A percentile compares a stretch with the other conserved stretches of the same genome.
Conservation (phyloP, 2,113 vertebrate species). For the Neotragus pygmaeus region DNA sequence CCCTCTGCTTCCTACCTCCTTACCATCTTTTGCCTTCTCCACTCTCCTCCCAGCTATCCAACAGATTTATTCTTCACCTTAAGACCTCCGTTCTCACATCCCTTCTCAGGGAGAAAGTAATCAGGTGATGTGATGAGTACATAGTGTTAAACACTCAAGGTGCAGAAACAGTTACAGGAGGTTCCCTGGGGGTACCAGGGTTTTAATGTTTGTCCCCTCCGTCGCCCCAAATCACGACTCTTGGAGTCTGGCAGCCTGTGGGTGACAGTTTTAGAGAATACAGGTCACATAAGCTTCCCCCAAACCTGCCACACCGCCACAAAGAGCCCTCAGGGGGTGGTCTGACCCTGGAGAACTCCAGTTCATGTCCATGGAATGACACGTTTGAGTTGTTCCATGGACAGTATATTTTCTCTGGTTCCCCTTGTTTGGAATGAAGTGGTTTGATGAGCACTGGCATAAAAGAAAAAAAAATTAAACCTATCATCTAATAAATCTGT, state of each 20-base stretch:
- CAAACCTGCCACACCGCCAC: too few relatives aligned
- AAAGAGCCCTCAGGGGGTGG: not conserved
- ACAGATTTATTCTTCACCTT: too few relatives aligned
- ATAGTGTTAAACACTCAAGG: not conserved
- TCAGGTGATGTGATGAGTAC: not conserved
- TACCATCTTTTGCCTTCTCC: rapidly evolving
- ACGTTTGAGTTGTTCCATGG: too few relatives aligned
- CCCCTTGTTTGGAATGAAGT: not conserved
- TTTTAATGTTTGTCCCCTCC: not conserved
- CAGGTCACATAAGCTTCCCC: rapidly evolving
- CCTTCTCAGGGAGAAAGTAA: not conserved
- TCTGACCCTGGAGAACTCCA: not conserved
- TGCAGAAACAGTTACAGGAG: not conserved
- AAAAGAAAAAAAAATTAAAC: not conserved
- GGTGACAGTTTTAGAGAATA: not conserved
- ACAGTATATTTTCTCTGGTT: not conserved
- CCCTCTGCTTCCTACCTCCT: too few relatives aligned
- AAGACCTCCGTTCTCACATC: not conserved
- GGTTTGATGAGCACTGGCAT: not conserved
- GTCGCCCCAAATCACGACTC: rapidly evolving
- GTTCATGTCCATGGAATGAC: not conserved
- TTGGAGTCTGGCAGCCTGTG: not conserved
- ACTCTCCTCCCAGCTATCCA: not conserved
- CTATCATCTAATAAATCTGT: constrained; percentile 43
- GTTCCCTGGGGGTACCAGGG: not conserved